Conservation (phyloP, 92 coral and sea anemone genomes). For the Virgularia gustaviana region DNA sequence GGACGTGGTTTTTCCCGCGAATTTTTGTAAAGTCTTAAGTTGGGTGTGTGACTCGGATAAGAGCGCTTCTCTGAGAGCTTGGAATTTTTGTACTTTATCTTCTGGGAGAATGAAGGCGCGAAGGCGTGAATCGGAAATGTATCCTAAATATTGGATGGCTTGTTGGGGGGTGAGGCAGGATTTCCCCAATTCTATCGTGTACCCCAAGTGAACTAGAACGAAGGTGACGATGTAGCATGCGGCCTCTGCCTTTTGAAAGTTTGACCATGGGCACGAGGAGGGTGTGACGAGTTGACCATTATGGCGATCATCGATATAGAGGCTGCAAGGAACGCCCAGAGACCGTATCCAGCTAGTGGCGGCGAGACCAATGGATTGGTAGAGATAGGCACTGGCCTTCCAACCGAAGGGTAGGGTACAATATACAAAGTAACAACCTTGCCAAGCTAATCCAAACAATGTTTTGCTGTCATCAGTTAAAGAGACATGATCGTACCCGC, state of each 20-base stretch:
- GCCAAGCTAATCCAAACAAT: constrained; percentile 56
- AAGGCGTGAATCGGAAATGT: constrained; percentile 39
- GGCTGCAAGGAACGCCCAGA: constrained; percentile 46
- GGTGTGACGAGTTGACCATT: constrained; percentile 48
- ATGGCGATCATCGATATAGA: constrained; percentile 59
- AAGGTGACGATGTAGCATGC: constrained; percentile 51
- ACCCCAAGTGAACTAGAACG: constrained; percentile 49
- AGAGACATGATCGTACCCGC: constrained; percentile 57
- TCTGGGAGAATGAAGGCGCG: constrained; percentile 50
- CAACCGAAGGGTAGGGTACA: constrained; percentile 57
- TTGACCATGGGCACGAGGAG: constrained; percentile 12
- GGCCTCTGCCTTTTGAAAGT: constrained; percentile 47
- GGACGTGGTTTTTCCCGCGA: constrained; percentile 54
- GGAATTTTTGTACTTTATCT: constrained; percentile 42
- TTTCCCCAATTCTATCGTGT: constrained; percentile 40
- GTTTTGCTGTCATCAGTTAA: constrained; percentile 43
- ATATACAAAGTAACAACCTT: constrained; percentile 48
- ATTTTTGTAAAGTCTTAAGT: constrained; percentile 36
- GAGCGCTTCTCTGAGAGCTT: constrained; percentile 41
- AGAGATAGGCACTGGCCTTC: constrained; percentile 60
- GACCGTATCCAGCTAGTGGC: constrained; percentile 46
- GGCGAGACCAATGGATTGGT: constrained; percentile 45
- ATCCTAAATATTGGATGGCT: constrained; percentile 41
- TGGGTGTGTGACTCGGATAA: constrained; percentile 20
- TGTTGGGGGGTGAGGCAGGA: constrained; percentile 29